These are phyloP conservation scores for Cataglyphis rosenhaueri DNA, from an alignment of 2,888 invertebrate genomes.

Conservation along the genomic window DNA sequence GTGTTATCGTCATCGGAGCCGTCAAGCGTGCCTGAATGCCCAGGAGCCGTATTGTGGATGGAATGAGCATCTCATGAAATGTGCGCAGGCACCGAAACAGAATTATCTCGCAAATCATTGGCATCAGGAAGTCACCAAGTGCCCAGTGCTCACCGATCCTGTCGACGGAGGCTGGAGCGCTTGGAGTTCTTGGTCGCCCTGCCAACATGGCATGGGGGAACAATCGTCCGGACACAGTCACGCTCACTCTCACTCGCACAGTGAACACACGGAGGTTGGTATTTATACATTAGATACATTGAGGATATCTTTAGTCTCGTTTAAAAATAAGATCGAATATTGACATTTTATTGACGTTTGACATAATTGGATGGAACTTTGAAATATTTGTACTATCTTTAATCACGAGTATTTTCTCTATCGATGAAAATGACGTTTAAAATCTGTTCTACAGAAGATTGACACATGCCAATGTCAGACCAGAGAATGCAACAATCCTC, in stretches of 20 bases:
- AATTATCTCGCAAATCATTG: slow-evolving; percentile 90
- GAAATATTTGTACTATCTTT: not conserved
- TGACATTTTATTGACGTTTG: not conserved
- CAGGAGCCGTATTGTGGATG: slow-evolving; percentile 98
- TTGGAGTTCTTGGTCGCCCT: slow-evolving; percentile 94
- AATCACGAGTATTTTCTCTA: not conserved
- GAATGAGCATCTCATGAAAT: slow-evolving; percentile 92
- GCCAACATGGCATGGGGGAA: slow-evolving; percentile 89
- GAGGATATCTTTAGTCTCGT: not conserved
- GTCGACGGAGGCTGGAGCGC: slow-evolving; percentile 95
- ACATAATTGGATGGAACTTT: not conserved
- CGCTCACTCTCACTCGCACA: slow-evolving; percentile 83
- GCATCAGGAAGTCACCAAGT: slow-evolving; percentile 90
- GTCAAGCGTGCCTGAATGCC: slow-evolving; percentile 91
- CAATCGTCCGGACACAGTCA: slow-evolving; percentile 84
- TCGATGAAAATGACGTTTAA: not conserved
- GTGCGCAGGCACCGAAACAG: slow-evolving; percentile 90
- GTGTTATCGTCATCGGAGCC: slow-evolving; percentile 91
- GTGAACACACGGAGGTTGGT: slow-evolving; percentile 61
- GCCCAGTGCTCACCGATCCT: slow-evolving; percentile 89
- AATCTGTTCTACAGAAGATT: slow-evolving; percentile 69
- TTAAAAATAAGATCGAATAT: not conserved
- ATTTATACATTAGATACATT: not conserved
- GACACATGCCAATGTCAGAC: slow-evolving; percentile 93
- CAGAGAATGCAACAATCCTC: slow-evolving; percentile 93